Evolutionary conservation across 1,140 invertebrate genomes (phyloP), one percentile per base, ranked within the genome.

Genomic region (Ceratoteleas bidentatus): DNA sequence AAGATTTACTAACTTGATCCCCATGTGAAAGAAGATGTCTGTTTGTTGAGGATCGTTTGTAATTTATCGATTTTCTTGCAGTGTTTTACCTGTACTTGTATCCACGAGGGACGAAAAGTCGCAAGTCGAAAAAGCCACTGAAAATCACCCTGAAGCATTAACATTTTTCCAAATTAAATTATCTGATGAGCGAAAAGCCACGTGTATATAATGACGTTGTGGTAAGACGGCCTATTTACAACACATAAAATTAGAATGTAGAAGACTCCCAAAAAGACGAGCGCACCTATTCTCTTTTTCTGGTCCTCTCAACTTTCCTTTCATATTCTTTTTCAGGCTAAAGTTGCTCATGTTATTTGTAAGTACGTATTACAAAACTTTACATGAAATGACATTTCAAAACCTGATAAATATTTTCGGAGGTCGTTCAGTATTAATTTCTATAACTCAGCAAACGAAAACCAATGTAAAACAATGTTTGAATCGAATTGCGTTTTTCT

Each of bases 11-110:
- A n/a, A 45, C 43, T n/a, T 45, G 3, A 0, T 6, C 43, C 43
- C 36, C 6, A n/a, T 11, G 5, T 2, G n/a, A 45, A n/a, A 45
- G 10, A 45, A 45, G n/a, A n/a, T 45, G 10, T 2, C 13, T 43
- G 6, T 50, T 70, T 53, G n/a, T 64, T 0, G 32, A 24, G 24
- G 24, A 24, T 24, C 24, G 24, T 24, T 24, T 24, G 4, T 24
- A 24, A 24, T 1, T 24, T 24, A 24, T 24, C 24, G 24, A 24
- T 24, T 24, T 24, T 9, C 56, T 82, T 82, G 6, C 80, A 82
- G 80, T 77, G 62, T 74, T 82, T 43, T 82, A 82, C 53, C 43
- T 82, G 9, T 82, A 82, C 53, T 69, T 82, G 13, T 82, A 77
- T 65, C 80, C 80, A 69, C 68, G 80, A 82, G 80, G 74, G 33